phyloP scores from a whole-genome alignment of 2,113 vertebrate genomes.

The Phylloscopus whistleri region DNA sequence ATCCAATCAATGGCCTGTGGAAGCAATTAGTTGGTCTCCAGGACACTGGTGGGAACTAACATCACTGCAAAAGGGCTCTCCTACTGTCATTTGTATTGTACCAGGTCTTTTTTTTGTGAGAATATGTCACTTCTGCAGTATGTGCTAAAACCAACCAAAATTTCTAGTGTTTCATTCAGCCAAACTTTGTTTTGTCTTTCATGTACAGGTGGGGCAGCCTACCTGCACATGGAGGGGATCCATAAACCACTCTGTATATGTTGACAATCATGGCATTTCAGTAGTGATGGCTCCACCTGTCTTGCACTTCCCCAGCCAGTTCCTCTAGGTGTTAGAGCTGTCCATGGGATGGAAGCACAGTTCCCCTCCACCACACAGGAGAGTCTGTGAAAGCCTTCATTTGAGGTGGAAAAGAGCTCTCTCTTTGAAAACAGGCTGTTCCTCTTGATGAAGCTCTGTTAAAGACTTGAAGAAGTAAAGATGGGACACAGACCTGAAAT shows the following conservation, averaged over 20 bases:
- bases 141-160: not conserved
- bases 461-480: not conserved
- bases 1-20: not conserved
- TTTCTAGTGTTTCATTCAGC: not conserved
- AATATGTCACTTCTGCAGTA: not conserved
- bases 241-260: not conserved
- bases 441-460: not conserved
- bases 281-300: not conserved
- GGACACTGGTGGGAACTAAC: not conserved
- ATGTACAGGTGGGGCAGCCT: not conserved
- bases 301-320: not conserved
- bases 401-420: not conserved
- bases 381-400: not conserved
- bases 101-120: not conserved
- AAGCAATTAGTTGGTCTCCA: not conserved
- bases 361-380: fast-evolving
- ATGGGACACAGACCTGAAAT: not conserved
- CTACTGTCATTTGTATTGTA: not conserved
- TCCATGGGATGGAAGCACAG: not conserved
- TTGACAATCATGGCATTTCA: not conserved
- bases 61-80: not conserved
- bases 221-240: fast-evolving
- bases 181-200: not conserved
- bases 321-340: not conserved
- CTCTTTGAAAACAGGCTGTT: not conserved